Evolutionary conservation across 2,113 vertebrate species (phyloP), one percentile per base, ranked within the genome.

Genomic region (Vicugna pacos): DNA sequence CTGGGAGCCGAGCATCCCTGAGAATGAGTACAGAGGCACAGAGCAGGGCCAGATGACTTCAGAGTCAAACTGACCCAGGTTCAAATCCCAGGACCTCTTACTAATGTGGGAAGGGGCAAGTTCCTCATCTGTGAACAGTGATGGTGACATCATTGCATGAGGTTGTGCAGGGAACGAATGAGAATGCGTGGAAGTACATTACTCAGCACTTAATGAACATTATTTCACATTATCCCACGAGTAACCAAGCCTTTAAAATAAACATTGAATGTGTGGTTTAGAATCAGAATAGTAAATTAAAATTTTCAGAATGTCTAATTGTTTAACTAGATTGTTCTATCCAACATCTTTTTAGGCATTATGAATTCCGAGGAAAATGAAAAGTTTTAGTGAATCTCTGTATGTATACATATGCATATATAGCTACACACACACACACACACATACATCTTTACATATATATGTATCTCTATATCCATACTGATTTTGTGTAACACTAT

Each of bases 331-430:
- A 46, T 52, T 62, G 13, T 84, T 87, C 14, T 46, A 15, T 46
- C 32, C 73, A 58, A 83, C 22, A 79, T 75, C 16, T 54, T 90
- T 90, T 60, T 69, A 75, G 42, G 84, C 28, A 50, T 48, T 46
- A 69, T 22, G 19, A 79, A 91, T 79, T 77, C 19, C 69, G 83
- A 67, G 28, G 28, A 76, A 96, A 95, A 96, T 87, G 42, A 46
- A 58, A 94, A 62, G 14, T 6, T 93, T 94, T 60, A 82, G 32
- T 91, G 65, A 82, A 26, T 42, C 2, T 67, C 46, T 82, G 10
- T 72, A 22, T 87, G 6, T 54, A 4, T 32, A 54, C 3, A 8
- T 19, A 60, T 26, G 30, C 24, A n/a, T 10, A 93, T 3, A n/a
- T 5, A 15, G 6, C 38, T 14, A 32, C 6, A 30, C 22, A 7